phyloP scores from a whole-genome alignment of 2,888 invertebrate genomes.

The Pachliopta kotzebuea region DNA sequence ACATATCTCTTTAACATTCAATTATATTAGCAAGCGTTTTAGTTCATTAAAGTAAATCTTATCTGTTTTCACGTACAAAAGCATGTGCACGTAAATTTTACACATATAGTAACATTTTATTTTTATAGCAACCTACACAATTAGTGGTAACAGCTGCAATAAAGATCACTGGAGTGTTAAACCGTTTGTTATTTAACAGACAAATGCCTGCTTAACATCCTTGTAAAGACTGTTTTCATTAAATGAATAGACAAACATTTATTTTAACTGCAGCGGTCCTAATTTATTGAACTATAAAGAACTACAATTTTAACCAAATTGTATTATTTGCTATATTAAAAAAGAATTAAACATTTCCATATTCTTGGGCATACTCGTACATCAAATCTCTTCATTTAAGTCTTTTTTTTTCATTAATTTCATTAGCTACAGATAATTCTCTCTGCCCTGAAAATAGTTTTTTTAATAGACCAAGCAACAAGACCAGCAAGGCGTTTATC shows the following conservation, averaged over 20 bases:
- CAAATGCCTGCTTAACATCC: background rate
- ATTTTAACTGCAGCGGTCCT: background rate
- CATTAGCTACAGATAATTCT: no score
- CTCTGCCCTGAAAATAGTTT: no score
- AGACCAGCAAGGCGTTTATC: no score
- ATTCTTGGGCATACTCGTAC: no score
- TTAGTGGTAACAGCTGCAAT: constrained; percentile 9
- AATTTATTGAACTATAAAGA: background rate
- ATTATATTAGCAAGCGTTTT: background rate
- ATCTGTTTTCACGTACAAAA: constrained; percentile 40
- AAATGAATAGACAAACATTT: background rate
- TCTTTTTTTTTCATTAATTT: no score
- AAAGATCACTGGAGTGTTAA: constrained; percentile 2
- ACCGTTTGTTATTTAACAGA: background rate
- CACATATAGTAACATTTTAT: constrained; percentile 43
- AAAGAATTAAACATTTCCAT: no score
- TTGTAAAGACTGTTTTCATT: background rate
- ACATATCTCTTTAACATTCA: background rate
- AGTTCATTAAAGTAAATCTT: background rate
- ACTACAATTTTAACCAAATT: background rate
- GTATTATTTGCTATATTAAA: background rate
- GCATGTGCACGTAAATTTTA: constrained; percentile 60
- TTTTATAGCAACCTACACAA: constrained; percentile 5
- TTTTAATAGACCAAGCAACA: no score
- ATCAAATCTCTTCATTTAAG: no score